Percentiles rank a stretch among this genome's conserved stretches.
Conservation (phyloP, 2,888 invertebrate species). For the Euplagia quadripunctaria region DNA sequence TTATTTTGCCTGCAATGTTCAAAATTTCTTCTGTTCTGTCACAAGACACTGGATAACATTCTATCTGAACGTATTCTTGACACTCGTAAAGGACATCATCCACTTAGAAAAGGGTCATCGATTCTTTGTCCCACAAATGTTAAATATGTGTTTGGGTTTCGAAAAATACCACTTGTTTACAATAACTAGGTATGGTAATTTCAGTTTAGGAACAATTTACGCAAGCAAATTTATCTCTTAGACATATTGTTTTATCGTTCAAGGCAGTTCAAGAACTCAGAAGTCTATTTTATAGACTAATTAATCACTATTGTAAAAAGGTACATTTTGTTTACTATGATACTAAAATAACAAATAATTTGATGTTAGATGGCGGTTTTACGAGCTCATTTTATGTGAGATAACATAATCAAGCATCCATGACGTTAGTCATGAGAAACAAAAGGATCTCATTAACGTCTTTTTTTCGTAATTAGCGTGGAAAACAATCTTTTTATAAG, state of each 20-base stretch:
- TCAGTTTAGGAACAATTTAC: not conserved
- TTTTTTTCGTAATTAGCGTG: slow-evolving; percentile 18
- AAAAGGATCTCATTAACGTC: slow-evolving; percentile 24
- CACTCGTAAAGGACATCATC: not conserved
- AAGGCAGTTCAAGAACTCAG: not conserved
- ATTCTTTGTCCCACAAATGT: not conserved
- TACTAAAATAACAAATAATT: slow-evolving; percentile 18
- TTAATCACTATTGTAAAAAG: slow-evolving; percentile 1
- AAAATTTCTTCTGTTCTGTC: too few species aligned
- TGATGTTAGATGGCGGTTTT: not conserved
- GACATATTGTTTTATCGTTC: not conserved
- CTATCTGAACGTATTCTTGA: too few species aligned
- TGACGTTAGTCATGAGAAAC: slow-evolving; percentile 21
- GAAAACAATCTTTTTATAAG: slow-evolving; percentile 12
- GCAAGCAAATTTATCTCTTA: too few species aligned
- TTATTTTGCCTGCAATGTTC: too few species aligned
- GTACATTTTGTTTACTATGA: slow-evolving; percentile 28
- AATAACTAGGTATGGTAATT: not conserved
- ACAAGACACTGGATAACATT: too few species aligned
- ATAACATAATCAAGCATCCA: slow-evolving; percentile 1
- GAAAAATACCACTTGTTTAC: not conserved
- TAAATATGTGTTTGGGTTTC: not conserved
- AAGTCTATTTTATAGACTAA: not conserved
- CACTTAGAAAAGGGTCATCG: not conserved
- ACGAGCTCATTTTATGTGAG: not conserved